phyloP scores from a whole-genome alignment of 2,113 vertebrate genomes.

The Grammomys dolichurus region DNA sequence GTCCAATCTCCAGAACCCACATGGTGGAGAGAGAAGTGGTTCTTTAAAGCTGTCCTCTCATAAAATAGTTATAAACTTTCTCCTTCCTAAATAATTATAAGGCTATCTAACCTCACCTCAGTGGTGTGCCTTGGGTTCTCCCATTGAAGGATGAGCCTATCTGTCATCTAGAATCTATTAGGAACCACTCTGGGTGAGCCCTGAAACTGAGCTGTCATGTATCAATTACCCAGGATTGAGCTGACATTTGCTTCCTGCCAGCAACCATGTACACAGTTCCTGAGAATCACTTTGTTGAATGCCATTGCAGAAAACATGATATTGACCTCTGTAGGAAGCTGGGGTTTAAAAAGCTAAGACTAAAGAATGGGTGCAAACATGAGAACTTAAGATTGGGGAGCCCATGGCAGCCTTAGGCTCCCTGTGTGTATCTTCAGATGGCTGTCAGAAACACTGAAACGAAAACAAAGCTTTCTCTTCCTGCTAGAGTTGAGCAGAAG shows the following conservation, averaged over 20 bases:
- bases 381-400: neutral
- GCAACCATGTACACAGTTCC: neutral
- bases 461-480: neutral
- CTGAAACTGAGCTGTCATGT: conserved; percentile 41
- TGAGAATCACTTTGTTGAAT: neutral
- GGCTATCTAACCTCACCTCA: neutral
- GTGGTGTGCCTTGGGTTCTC: neutral
- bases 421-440: neutral
- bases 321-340: conserved; percentile 23
- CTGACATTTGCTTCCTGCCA: conserved; percentile 42
- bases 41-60: neutral
- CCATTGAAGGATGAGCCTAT: neutral
- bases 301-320: neutral
- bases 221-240: conserved; percentile 52
- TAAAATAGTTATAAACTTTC: conserved; percentile 22
- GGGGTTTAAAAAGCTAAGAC: neutral
- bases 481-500: neutral
- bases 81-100: neutral
- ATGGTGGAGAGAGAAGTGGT: neutral
- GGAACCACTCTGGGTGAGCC: conserved; percentile 63
- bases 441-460: neutral
- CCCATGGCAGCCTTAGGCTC: neutral
- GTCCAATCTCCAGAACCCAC: no score
- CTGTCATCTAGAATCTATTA: conserved; percentile 77
- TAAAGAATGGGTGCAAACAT: neutral